Evolutionary conservation across 2,113 vertebrate species (phyloP), one percentile per base, ranked within the genome.

Genomic region (Lamprologus sp.): DNA sequence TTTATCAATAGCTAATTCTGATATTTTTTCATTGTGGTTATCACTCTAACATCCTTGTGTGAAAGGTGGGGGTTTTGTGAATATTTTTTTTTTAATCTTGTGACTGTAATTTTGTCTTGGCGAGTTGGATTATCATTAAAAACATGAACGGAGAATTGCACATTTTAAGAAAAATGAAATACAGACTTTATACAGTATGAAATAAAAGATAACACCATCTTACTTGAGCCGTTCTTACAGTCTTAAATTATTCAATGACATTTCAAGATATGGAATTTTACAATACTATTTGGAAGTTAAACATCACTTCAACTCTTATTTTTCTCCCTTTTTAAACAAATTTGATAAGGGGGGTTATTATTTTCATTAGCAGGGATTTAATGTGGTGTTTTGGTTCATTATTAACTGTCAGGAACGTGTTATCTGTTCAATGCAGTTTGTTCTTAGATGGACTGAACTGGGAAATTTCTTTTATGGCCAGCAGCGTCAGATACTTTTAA

Each of bases 131-230:
- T 77, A 26, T 37, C 17, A 60, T 45, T 28, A 82, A 80, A 86
- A 83, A 63, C 17, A 63, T 14, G 10, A 90, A 86, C n/a, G 83
- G 88, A 89, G 51, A 92, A 83, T 94, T 94, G 95, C 93, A 94
- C 92, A 89, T 87, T 83, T 87, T 37, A 88, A 77, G 23, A 88
- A 7, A 75, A 81, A 81, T 3, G 8, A 88, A 17, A 79, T 19
- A 79, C 73, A 87, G 86, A 65, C 49, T 92, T 87, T 90, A 89
- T 17, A 28, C 42, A 75, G 70, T 75, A 82, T 92, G 87, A 86
- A 75, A 87, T 54, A 33, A 42, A 68, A 73, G 7, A 28, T 77
- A 7, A 84, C 15, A 14, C 23, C 68, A 82, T 87, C 23, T 85
- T 86, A 75, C 2, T 35, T 49, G 45, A 70, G 65, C 15, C 14